phyloP scores from a whole-genome alignment of 92 coral and sea anemone genomes.

The Pocillopora grandis region DNA sequence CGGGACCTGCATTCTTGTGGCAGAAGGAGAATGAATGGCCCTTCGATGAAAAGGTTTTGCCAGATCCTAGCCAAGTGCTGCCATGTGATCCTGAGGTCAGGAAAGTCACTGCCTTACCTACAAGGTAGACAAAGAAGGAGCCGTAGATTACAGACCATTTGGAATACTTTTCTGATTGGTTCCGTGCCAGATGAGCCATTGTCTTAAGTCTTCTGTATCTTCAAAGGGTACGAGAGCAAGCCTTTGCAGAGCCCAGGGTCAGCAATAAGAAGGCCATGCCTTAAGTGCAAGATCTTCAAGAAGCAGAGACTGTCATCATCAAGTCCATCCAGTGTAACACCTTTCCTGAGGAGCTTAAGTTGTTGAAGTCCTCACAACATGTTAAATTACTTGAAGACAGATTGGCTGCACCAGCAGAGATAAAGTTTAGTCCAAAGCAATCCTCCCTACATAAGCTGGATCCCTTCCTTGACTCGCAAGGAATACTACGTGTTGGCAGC shows the following conservation, averaged over 20 bases:
- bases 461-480: constrained; percentile 56
- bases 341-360: not conserved
- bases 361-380: not conserved
- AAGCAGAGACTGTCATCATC: not conserved
- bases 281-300: not conserved
- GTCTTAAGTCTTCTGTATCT: no score
- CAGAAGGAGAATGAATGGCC: not conserved
- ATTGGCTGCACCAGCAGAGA: not conserved
- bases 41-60: not conserved
- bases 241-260: not conserved
- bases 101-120: constrained; percentile 5
- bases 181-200: no score
- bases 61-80: no score
- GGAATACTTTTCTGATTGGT: no score
- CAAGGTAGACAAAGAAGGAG: not conserved
- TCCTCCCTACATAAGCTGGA: constrained; percentile 26
- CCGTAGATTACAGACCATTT: no score
- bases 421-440: no score
- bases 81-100: constrained; percentile 1
- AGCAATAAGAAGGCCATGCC: not conserved
- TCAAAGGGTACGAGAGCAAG: not conserved
- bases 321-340: not conserved
- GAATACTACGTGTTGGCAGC: constrained; percentile 62
- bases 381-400: not conserved
- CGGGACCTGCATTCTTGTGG: constrained; percentile 17